Percentiles rank a stretch among this genome's conserved stretches.
Conservation (phyloP, 2,888 invertebrate genomes). For the Polydrusus cervinus region DNA sequence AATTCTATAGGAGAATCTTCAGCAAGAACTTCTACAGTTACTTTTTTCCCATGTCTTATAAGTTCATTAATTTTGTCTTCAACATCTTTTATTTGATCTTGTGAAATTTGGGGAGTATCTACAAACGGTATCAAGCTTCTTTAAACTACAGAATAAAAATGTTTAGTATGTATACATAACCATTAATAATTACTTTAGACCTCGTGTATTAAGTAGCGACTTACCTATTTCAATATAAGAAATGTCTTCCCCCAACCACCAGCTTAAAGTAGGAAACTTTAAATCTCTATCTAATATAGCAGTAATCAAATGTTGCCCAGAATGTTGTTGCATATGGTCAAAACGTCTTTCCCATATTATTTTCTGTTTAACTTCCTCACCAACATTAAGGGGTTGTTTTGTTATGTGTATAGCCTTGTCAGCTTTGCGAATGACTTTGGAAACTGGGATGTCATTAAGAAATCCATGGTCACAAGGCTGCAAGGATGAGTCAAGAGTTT, state of each 20-base stretch:
- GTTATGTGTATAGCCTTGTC: conserved; percentile 84
- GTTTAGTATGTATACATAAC: too few relatives aligned
- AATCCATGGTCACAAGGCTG: conserved; percentile 87
- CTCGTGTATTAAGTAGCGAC: neutral
- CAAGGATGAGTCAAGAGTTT: conserved; percentile 21
- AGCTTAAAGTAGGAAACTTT: conserved; percentile 82
- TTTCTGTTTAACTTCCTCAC: conserved; percentile 76
- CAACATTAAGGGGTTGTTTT: conserved; percentile 75
- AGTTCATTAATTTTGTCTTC: conserved; percentile 81
- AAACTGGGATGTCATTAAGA: conserved; percentile 79
- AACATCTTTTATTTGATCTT: conserved; percentile 73
- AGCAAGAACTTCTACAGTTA: conserved; percentile 78
- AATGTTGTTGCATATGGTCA: conserved; percentile 95
- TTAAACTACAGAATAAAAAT: neutral
- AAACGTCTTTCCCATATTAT: conserved; percentile 86
- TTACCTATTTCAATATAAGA: conserved; percentile 82
- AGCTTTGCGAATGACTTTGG: conserved; percentile 81
- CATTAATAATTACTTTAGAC: too few relatives aligned
- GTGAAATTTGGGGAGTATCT: conserved; percentile 73
- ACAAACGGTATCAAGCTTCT: conserved; percentile 59
- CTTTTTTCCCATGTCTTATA: conserved; percentile 78
- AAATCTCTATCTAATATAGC: conserved; percentile 83
- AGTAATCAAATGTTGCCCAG: conserved; percentile 89
- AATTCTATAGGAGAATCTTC: conserved; percentile 75
- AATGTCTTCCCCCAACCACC: conserved; percentile 87